phyloP scores from a whole-genome alignment of 2,888 invertebrate genomes.

The Copidosoma aretas region DNA sequence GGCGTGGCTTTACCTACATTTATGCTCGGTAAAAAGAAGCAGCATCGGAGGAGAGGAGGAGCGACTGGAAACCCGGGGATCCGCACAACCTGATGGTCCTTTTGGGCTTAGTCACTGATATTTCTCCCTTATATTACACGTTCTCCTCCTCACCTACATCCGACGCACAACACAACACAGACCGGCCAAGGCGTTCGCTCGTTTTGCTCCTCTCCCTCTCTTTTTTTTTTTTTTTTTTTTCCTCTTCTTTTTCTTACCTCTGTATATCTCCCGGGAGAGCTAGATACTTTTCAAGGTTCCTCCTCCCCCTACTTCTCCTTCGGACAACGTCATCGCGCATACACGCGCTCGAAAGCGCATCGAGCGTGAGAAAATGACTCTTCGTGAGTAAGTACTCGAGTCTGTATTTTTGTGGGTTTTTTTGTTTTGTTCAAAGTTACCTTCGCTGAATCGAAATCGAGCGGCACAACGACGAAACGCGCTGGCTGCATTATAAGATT shows the following conservation, averaged over 20 bases:
- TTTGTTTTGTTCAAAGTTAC: too few relatives aligned
- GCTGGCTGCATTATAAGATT: too few relatives aligned
- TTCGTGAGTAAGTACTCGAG: too few relatives aligned
- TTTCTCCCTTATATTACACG: slow-evolving; percentile 14
- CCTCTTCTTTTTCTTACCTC: slow-evolving; percentile 15
- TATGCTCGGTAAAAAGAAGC: neutral
- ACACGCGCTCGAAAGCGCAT: too few relatives aligned
- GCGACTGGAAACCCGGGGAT: neutral
- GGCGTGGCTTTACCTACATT: slow-evolving; percentile 2
- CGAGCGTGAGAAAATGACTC: slow-evolving; percentile 19
- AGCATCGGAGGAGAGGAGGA: neutral
- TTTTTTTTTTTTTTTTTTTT: neutral
- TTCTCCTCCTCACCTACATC: neutral
- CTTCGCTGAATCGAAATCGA: too few relatives aligned
- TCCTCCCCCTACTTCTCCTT: too few relatives aligned
- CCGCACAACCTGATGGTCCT: slow-evolving; percentile 4
- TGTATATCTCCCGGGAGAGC: slow-evolving; percentile 15
- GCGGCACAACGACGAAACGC: too few relatives aligned
- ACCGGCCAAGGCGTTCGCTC: too few relatives aligned
- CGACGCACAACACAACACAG: too few relatives aligned
- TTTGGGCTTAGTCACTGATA: slow-evolving; percentile 21
- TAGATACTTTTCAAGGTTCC: slow-evolving; percentile 19
- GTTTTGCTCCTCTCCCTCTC: too few relatives aligned
- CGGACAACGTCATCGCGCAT: too few relatives aligned
- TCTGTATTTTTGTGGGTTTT: too few relatives aligned